Evolutionary conservation across 2,888 invertebrate genomes (phyloP), one percentile per base, ranked within the genome.

Genomic region (Notodonta ziczac): DNA sequence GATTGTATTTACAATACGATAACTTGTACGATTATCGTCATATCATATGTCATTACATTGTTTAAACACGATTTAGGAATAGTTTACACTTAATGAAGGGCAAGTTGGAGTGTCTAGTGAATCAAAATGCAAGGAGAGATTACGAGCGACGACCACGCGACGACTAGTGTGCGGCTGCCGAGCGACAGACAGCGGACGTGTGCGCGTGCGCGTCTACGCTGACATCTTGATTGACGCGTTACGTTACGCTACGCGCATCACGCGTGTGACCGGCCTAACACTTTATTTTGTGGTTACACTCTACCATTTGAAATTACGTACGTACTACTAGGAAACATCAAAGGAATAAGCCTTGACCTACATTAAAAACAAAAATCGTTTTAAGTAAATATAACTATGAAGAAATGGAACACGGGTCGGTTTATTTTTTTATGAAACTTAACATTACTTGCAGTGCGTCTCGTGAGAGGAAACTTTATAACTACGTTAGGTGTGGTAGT

Each of bases 201-300:
- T 62, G 69, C 73, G 76, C 65, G 66, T 69, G 79, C 76, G 75
- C 68, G 72, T 79, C 70, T 65, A 76, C 73, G 82, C 72, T 85
- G 85, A 84, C 87, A 84, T 81, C 74, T 84, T 88, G 90, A 90
- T 87, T 89, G 90, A 89, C 89, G 82, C 75, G 79, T 77, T 78
- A 80, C 80, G 81, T 76, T 76, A 80, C 78, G 77, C 75, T 77
- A 76, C 79, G 75, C 78, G 76, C 77, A 75, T 72, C 74, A 70
- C 68, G 74, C 74, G 71, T 77, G 76, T 69, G 79, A 79, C 78
- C 72, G 74, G 70, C 70, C 70, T 73, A 78, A 74, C 73, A 65
- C 72, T 79, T 80, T 80, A 79, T 83, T 84, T 81, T 81, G 69
- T 81, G 77, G 77, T 81, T 77, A 78, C 81, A 77, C 76, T 77